phyloP scores from a whole-genome alignment of 1,140 invertebrate species.

The Neomicropteryx cornuta region DNA sequence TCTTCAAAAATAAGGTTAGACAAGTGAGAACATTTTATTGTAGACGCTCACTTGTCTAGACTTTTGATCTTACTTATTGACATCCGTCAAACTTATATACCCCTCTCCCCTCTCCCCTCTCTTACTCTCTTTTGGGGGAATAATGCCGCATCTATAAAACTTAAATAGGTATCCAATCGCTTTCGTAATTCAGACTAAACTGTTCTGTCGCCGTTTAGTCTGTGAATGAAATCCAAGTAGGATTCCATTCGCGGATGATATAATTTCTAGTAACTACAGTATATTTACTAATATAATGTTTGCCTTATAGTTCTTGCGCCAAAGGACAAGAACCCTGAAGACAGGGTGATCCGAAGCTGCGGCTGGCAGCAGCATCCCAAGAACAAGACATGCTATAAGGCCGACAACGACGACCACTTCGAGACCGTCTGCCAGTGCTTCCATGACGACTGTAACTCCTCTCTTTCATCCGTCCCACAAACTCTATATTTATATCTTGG shows the following conservation, averaged over 20 bases:
- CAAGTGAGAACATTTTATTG: too few relatives aligned
- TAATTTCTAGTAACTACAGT: constrained; percentile 23
- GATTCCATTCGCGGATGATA: constrained; percentile 1
- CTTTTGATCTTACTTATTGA: too few relatives aligned
- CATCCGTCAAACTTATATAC: too few relatives aligned
- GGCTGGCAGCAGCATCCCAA: constrained; percentile 35
- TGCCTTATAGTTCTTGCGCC: background rate
- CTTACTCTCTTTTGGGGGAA: background rate
- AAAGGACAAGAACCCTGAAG: constrained; percentile 25
- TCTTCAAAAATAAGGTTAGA: too few relatives aligned
- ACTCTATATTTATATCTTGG: too few relatives aligned
- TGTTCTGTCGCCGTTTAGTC: constrained; percentile 17
- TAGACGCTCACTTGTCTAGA: too few relatives aligned
- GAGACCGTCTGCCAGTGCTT: constrained; percentile 45
- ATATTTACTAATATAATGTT: background rate
- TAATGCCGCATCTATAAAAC: background rate
- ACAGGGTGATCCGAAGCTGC: constrained; percentile 38
- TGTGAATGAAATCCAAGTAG: constrained; percentile 17
- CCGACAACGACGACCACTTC: constrained; percentile 41
- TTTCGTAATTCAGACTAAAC: constrained; percentile 10
- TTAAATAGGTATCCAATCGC: constrained; percentile 13
- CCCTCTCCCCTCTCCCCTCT: too few relatives aligned
- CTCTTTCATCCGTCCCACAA: too few relatives aligned
- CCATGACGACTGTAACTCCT: constrained; percentile 38
- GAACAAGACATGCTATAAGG: constrained; percentile 32